phyloP scores from a whole-genome alignment of 2,888 invertebrate genomes.

The Charanyca ferruginea region DNA sequence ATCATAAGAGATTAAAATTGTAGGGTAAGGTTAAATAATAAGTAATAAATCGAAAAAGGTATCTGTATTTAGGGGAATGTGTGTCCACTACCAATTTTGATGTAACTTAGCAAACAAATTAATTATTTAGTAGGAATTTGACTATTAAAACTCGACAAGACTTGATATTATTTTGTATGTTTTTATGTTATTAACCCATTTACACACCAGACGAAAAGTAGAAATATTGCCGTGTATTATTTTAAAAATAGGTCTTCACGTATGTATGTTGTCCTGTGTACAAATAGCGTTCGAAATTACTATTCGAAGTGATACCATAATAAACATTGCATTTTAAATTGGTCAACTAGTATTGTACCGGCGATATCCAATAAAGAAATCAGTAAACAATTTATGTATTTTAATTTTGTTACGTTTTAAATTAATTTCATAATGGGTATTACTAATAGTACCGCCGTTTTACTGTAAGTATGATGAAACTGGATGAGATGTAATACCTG shows the following conservation, averaged over 20 bases:
- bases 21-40: constrained; percentile 67
- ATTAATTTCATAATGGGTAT: constrained; percentile 58
- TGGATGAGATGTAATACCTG: constrained; percentile 68
- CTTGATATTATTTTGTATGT: constrained; percentile 48
- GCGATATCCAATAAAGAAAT: constrained; percentile 88
- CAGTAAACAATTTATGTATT: constrained; percentile 75
- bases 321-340: constrained; percentile 87
- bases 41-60: constrained; percentile 46
- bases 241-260: constrained; percentile 67
- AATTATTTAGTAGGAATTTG: constrained; percentile 18
- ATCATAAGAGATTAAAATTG: constrained; percentile 68
- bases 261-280: constrained; percentile 83
- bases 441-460: constrained; percentile 50
- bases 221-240: constrained; percentile 72
- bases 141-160: constrained; percentile 7
- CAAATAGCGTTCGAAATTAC: constrained; percentile 83
- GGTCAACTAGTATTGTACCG: constrained; percentile 86
- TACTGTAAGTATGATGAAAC: constrained; percentile 67
- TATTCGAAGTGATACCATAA: constrained; percentile 83
- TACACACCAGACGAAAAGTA: constrained; percentile 82
- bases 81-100: constrained; percentile 42
- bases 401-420: constrained; percentile 66
- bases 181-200: constrained; percentile 35
- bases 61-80: constrained; percentile 46
- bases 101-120: constrained; percentile 25